These are phyloP conservation scores for Rhopalosiphum nymphaeae DNA, from an alignment of 2,888 invertebrate genomes.

Conservation along the genomic window DNA sequence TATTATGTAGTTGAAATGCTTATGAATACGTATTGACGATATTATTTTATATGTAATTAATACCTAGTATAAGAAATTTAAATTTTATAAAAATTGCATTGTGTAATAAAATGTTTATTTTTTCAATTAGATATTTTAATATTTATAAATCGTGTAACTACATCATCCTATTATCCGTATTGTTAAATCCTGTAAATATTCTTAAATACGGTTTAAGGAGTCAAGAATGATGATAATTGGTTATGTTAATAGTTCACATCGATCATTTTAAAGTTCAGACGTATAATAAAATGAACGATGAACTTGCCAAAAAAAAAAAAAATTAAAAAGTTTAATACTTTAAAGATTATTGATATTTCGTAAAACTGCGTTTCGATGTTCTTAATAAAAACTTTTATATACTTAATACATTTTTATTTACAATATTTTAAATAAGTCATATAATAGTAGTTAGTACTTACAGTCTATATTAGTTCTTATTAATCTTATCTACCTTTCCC, in stretches of 20 bases:
- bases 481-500: background rate
- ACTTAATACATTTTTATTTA: background rate
- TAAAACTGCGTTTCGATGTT: background rate
- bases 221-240: background rate
- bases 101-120: background rate
- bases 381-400: background rate
- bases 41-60: background rate
- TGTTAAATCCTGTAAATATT: background rate
- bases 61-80: background rate
- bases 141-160: background rate
- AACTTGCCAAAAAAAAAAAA: background rate
- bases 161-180: background rate
- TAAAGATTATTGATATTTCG: background rate
- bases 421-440: background rate
- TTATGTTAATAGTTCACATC: background rate
- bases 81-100: background rate
- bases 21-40: background rate
- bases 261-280: background rate
- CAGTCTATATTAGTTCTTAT: background rate
- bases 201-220: background rate
- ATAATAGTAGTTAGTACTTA: background rate
- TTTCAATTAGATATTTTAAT: background rate
- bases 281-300: background rate
- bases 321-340: background rate
- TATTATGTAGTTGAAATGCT: background rate